Evolutionary conservation across 2,113 vertebrate genomes (phyloP), one percentile per base, ranked within the genome.

Genomic region (Lucifuga dentata): DNA sequence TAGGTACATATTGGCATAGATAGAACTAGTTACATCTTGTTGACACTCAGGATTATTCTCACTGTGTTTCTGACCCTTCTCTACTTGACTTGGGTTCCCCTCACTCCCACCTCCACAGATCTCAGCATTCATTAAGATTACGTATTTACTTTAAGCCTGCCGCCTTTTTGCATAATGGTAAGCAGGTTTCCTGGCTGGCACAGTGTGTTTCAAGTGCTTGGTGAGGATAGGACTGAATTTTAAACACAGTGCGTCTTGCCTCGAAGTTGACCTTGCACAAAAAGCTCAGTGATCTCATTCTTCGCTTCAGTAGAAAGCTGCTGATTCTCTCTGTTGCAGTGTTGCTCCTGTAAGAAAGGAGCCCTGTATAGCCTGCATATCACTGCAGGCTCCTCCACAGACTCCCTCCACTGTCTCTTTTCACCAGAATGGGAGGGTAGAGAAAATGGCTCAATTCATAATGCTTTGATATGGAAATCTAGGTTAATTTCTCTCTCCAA

Each of bases 401-500:
- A 66, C 77, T 82, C 68, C 45, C 69, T 81, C 55, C 50, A 63
- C 80, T 85, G 82, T 87, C 83, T 91, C 85, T 90, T 72, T 89
- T 92, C 89, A 90, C 63, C 83, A 83, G 91, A 89, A 89, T 29
- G 76, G 68, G 80, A 77, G 64, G 71, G 63, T 75, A 68, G 66
- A 49, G 81, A 91, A 94, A 94, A 90, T 88, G 92, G 80, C 90
- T 95, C 91, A 93, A 94, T 94, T 95, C 90, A 73, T 91, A 84
- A 82, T 81, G 86, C 94, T 96, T 96, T 95, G 94, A 95, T 91
- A 94, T 94, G 93, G 91, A 94, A 94, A 94, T 93, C 90, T 86
- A 86, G 78, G 83, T 88, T 89, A 83, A 87, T 89, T 90, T 86
- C 49, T 58, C 64, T 88, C 92, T 95, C 94, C 92, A 93, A 92